Evolutionary conservation across 2,797 vertebrate species (phyloP), one percentile per base, ranked within the genome.

Genomic region (Mus caroli): DNA sequence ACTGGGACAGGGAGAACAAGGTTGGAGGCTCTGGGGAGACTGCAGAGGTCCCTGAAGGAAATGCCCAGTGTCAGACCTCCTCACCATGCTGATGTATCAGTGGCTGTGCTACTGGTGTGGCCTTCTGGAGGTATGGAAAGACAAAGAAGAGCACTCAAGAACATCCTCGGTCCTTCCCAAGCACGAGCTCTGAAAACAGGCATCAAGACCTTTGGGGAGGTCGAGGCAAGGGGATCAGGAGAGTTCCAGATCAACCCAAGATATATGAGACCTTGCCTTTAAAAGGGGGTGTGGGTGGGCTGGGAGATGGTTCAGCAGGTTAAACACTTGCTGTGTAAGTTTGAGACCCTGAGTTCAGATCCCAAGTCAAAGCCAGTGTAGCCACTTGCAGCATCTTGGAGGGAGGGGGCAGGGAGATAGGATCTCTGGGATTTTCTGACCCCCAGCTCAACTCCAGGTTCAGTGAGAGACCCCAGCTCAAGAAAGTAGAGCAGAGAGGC

Each of bases 61-160:
- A 28, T 52, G 43, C 24, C 10, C 4, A 0, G 46, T 4, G 26
- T 34, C 60, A 1, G 7, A 31, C 4, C 67, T 46, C 15, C 28
- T 22, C 28, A 0, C 15, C 2, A 9, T 40, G 58, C 19, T 10
- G 31, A n/a, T 0, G 0, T 28, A 40, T 28, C 13, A n/a, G 56
- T 1, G 0, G 34, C 85, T 6, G 37, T 13, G 19, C 17, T 43
- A 12, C 1, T 78, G 85, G 37, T 19, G 17, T 6, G 11, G 71
- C n/a, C 79, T 58, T 15, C 3, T 7, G 40, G 40, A 6, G 20
- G 4, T 40, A 62, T 40, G 3, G 9, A 83, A 77, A 28, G 54
- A 1, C 14, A 3, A 6, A 31, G 6, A n/a, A 67, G 82, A 79
- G 13, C 7, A 17, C 0, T 0, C 12, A 6, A 67, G 64, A 20